phyloP scores from a whole-genome alignment of 2,113 vertebrate genomes.

The Phalacrocorax carbo region DNA sequence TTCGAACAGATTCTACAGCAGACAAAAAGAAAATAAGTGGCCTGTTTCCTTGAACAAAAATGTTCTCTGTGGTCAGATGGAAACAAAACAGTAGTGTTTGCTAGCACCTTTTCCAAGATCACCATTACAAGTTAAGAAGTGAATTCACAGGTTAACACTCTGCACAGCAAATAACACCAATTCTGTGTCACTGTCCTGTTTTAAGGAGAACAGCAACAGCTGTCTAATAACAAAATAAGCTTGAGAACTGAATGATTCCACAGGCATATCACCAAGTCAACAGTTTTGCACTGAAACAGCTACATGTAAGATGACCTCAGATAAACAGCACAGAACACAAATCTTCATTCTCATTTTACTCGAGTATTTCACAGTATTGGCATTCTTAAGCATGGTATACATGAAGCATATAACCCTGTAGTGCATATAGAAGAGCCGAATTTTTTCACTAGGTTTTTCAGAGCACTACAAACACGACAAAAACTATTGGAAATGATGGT shows the following conservation, averaged over 20 bases:
- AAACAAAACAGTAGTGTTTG: neutral
- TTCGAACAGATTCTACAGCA: constrained; percentile 88
- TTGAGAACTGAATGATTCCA: neutral
- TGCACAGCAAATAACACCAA: neutral
- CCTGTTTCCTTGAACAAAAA: neutral
- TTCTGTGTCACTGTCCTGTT: neutral
- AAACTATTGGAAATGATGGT: neutral
- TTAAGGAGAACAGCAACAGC: accelerated
- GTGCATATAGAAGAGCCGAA: neutral
- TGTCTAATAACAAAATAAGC: neutral
- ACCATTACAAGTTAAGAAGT: neutral
- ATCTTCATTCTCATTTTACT: neutral
- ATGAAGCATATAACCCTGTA: neutral
- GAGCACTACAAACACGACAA: neutral
- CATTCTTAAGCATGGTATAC: neutral
- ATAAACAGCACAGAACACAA: neutral
- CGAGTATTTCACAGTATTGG: neutral
- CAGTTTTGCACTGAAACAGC: neutral
- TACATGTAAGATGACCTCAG: neutral
- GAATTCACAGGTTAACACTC: neutral
- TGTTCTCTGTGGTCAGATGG: neutral
- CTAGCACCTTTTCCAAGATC: neutral
- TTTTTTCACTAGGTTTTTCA: neutral
- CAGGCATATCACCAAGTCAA: neutral
- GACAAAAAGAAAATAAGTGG: neutral